These are phyloP conservation scores for Zaprionus kolodkinae DNA, from an alignment of 1,140 invertebrate species.

Conservation along the genomic window DNA sequence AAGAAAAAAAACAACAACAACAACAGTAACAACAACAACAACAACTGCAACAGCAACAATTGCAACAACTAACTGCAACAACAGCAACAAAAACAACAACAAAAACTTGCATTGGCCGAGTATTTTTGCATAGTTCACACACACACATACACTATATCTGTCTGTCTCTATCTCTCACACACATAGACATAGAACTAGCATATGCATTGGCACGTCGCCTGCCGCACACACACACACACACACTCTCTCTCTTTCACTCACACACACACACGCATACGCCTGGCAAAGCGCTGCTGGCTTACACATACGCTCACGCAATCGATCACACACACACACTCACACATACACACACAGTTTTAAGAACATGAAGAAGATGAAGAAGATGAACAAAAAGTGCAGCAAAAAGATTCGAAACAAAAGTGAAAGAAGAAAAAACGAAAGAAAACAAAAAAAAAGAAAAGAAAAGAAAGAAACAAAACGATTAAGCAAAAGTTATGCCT, in stretches of 20 bases:
- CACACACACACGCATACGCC: constrained; percentile 21
- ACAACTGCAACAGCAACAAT: constrained; percentile 53
- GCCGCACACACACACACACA: constrained; percentile 21
- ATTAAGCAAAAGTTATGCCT: constrained; percentile 75
- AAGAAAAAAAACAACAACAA: constrained; percentile 50
- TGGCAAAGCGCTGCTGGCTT: background rate
- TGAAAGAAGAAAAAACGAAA: constrained; percentile 40
- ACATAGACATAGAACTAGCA: constrained; percentile 21
- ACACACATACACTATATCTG: constrained; percentile 23
- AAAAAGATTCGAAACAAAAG: constrained; percentile 29
- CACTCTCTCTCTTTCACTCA: background rate
- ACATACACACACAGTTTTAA: constrained; percentile 43
- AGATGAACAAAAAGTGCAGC: constrained; percentile 52
- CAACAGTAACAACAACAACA: constrained; percentile 1
- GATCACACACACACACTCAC: constrained; percentile 27
- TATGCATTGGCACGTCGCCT: constrained; percentile 34
- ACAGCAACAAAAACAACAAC: constrained; percentile 51
- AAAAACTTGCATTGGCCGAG: constrained; percentile 65
- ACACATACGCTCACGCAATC: constrained; percentile 29
- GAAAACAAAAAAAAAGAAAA: constrained; percentile 39
- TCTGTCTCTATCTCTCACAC: constrained; percentile 3
- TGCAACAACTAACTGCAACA: constrained; percentile 45
- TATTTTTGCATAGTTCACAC: constrained; percentile 74
- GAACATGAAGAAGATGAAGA: constrained; percentile 38
- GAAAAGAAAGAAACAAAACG: constrained; percentile 31